Base-by-base conservation (phyloP, 2,888 invertebrate genomes). In the Melanchra persicariae region DNA sequence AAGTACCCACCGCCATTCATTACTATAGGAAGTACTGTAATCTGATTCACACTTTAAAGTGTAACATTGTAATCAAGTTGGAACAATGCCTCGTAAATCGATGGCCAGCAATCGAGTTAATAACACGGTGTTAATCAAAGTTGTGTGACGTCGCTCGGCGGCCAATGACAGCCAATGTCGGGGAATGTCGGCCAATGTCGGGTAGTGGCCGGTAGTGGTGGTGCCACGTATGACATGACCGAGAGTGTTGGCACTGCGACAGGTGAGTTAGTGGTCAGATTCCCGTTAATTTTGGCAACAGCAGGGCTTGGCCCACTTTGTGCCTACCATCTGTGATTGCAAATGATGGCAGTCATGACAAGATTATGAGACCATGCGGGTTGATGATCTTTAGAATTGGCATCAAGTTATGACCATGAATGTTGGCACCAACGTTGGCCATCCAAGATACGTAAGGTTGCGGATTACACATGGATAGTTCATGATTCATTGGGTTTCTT, bases 31-130 rank as follows among this genome's bases (percentile, higher is more conserved):
- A 66, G 61, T 22, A 45, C 24, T 60, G 47, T 19, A 37, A 64
- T 81, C 60, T 37, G 57, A 51, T 68, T 80, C 47, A 75, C 59
- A 59, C 51, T 59, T 45, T 52, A 68, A 74, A 79, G 15, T 64
- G 67, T 71, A 54, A 76, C 59, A 57, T 57, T 61, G 30, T 55
- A 65, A 81, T 77, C 49, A 65, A 52, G 71, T 43, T 45, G 62
- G 58, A 72, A 79, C 79, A 81, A 81, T 81, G 65, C 64, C 57
- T 72, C 77, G 49, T 79, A 77, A 79, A 81, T 79, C 72, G 51
- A 72, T 65, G 65, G 60, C 1, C 61, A 30, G 58, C 75, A 58
- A 64, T 81, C 62, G 45, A 72, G 64, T 68, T 79, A 81, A 79
- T 79, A 71, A 55, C 63, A 40, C n/a, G 54, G 71, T 71, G 61